A percentile compares a stretch with the other conserved stretches of the same genome.
These are phyloP conservation scores for Pseudomyrmex cubaensis DNA, from an alignment of 1,140 invertebrate species.

Conservation along the genomic window DNA sequence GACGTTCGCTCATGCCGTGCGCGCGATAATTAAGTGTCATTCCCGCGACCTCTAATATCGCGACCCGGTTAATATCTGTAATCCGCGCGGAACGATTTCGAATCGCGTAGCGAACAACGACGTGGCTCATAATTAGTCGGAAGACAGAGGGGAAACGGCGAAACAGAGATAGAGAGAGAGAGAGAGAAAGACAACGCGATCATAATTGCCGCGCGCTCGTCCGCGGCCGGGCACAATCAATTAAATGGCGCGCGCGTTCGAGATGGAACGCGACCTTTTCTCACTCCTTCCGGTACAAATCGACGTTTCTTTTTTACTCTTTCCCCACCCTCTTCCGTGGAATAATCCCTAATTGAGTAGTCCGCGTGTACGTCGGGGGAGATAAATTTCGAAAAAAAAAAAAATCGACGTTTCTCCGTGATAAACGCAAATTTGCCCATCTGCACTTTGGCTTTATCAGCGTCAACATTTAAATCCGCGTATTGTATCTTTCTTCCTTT, in stretches of 20 bases:
- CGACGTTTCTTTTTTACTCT: slow-evolving; percentile 43
- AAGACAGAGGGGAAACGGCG: slow-evolving; percentile 34
- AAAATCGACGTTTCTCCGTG: slow-evolving; percentile 20
- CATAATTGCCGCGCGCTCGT: slow-evolving; percentile 62
- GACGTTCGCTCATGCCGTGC: neutral
- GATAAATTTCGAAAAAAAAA: slow-evolving; percentile 49
- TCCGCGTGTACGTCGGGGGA: slow-evolving; percentile 14
- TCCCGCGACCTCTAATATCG: slow-evolving; percentile 25
- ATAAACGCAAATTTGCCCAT: slow-evolving; percentile 46
- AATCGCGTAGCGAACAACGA: slow-evolving; percentile 19
- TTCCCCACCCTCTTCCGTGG: neutral
- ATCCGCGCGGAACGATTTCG: slow-evolving; percentile 46
- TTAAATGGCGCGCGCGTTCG: slow-evolving; percentile 56
- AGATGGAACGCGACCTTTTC: slow-evolving; percentile 21
- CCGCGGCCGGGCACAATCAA: slow-evolving; percentile 59
- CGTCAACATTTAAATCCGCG: neutral
- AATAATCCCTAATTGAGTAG: slow-evolving; percentile 56
- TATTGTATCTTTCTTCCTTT: neutral
- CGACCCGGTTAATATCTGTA: slow-evolving; percentile 42
- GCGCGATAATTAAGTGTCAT: slow-evolving; percentile 52
- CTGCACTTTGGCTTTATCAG: slow-evolving; percentile 12
- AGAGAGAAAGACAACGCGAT: slow-evolving; percentile 33
- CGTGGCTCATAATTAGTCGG: slow-evolving; percentile 62
- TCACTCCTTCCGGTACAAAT: neutral
- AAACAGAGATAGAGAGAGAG: neutral